Conservation (phyloP, 2,888 invertebrate genomes). For the Odontocerum albicorne region DNA sequence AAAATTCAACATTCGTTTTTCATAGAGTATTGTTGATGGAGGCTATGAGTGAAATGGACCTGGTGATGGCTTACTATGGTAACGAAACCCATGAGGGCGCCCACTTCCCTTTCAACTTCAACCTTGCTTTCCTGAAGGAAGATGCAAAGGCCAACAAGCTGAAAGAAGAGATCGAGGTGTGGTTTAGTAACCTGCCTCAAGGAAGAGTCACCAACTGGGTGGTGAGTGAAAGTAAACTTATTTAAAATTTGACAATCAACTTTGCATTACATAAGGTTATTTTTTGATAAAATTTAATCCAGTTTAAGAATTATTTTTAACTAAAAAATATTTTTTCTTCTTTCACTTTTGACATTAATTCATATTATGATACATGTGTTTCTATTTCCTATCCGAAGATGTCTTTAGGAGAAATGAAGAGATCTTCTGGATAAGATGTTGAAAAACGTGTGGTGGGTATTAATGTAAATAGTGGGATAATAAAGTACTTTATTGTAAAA, state of each 20-base stretch:
- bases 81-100: conserved; percentile 48
- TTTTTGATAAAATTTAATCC: no score
- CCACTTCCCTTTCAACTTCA: conserved; percentile 61
- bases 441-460: no score
- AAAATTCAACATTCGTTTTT: no score
- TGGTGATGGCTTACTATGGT: conserved; percentile 54
- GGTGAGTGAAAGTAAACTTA: conserved; percentile 42
- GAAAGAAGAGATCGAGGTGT: conserved; percentile 45
- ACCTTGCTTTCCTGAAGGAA: conserved; percentile 43
- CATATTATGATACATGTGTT: no score
- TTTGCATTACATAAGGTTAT: background rate
- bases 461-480: no score
- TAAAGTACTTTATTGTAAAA: no score
- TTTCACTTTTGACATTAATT: no score
- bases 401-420: no score
- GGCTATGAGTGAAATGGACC: conserved; percentile 48
- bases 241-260: background rate
- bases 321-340: no score
- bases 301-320: no score
- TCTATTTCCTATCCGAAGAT: no score
- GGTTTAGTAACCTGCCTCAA: conserved; percentile 50
- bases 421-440: no score
- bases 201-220: conserved; percentile 57
- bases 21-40: conserved; percentile 55
- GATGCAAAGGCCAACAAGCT: conserved; percentile 49